These are phyloP conservation scores for Galendromus occidentalis DNA, from an alignment of 1,140 invertebrate species.

Conservation along the genomic window DNA sequence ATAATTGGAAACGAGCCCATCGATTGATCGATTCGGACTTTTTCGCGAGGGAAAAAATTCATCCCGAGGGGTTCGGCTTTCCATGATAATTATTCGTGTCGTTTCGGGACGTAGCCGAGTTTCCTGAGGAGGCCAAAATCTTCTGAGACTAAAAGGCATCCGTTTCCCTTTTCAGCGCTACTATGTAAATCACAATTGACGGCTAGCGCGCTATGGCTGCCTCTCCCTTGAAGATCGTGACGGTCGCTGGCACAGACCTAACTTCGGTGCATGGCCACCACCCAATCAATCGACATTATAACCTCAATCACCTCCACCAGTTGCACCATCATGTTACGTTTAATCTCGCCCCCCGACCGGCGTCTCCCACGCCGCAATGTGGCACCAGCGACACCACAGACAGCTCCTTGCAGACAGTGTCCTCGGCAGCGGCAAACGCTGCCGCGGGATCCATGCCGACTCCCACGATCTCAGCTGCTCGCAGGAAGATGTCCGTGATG, in stretches of 20 bases:
- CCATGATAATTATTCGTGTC: no score
- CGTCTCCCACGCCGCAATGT: not conserved
- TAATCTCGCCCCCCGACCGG: not conserved
- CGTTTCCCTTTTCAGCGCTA: not conserved
- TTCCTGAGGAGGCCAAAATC: no score
- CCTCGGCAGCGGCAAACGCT: not conserved
- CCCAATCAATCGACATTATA: not conserved
- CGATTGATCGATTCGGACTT: no score
- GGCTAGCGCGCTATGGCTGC: slow-evolving; percentile 11
- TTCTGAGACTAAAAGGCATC: no score
- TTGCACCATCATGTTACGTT: slow-evolving; percentile 6
- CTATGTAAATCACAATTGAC: slow-evolving; percentile 11
- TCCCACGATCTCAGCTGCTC: not conserved
- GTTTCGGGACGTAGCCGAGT: no score
- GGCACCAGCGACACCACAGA: not conserved
- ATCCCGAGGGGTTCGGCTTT: no score
- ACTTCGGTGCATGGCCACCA: not conserved
- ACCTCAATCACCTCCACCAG: not conserved
- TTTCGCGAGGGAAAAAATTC: no score
- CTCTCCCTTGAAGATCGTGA: slow-evolving; percentile 11
- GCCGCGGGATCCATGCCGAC: not conserved
- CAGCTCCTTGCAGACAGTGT: not conserved
- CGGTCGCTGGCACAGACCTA: slow-evolving; percentile 9
- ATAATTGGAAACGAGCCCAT: no score
- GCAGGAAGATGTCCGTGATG: slow-evolving; percentile 11